These are phyloP conservation scores for Augochlora pura DNA, from an alignment of 1,140 invertebrate species.

Conservation along the genomic window DNA sequence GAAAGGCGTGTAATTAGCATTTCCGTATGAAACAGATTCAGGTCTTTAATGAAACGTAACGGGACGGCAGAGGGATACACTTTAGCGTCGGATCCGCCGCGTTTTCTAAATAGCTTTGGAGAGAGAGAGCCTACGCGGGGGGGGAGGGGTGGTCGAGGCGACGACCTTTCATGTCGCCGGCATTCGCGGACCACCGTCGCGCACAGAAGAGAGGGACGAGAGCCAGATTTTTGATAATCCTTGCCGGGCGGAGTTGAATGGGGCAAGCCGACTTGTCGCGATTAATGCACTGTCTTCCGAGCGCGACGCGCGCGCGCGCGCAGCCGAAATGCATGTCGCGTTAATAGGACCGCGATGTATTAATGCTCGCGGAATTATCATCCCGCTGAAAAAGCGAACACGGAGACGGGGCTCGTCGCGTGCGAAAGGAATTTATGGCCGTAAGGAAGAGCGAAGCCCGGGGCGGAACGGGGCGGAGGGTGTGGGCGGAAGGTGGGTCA, in stretches of 20 bases:
- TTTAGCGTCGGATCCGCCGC: background rate
- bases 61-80: background rate
- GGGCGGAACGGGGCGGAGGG: no score
- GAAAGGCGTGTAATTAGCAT: conserved; percentile 10
- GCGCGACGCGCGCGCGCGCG: no score
- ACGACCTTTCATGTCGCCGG: background rate
- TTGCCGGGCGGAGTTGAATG: background rate
- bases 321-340: conserved; percentile 25
- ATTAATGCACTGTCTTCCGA: conserved; percentile 15
- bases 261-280: background rate
- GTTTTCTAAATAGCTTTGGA: conserved; percentile 21
- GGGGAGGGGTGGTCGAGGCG: no score
- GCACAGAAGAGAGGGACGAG: no score
- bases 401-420: background rate
- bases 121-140: no score
- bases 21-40: background rate
- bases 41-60: background rate
- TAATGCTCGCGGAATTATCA: conserved; percentile 30
- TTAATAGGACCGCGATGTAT: conserved; percentile 7
- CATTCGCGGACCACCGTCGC: background rate
- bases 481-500: background rate
- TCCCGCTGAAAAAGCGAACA: conserved; percentile 37
- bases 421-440: conserved; percentile 26
- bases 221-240: conserved; percentile 28
- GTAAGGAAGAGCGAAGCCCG: background rate